Evolutionary conservation across 2,888 invertebrate species (phyloP).

Genomic region (Margaritifera margaritifera): DNA sequence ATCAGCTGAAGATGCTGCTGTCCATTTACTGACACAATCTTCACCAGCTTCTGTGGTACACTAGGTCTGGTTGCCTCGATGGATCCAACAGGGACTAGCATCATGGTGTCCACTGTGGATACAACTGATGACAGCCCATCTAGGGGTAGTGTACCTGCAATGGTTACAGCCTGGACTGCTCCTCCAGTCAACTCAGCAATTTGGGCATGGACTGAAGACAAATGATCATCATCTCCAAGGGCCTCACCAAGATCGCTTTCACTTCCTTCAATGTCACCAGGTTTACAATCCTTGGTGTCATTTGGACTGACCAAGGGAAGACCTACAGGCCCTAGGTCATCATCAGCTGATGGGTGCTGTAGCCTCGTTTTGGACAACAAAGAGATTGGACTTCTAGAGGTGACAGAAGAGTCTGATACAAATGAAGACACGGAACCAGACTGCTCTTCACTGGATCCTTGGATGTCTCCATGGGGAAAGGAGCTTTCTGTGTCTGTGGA

Average conservation of each 20-base stretch:
- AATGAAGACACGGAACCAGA: slow-evolving; percentile 29
- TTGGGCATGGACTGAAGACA: slow-evolving; percentile 32
- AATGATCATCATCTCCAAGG: slow-evolving; percentile 3
- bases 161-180: slow-evolving; percentile 2
- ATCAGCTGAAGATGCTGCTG: slow-evolving; percentile 60
- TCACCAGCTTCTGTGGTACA: slow-evolving; percentile 31
- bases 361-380: too few species aligned
- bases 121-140: neutral
- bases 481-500: slow-evolving; percentile 32
- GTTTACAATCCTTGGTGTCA: too few species aligned
- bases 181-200: slow-evolving; percentile 35
- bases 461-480: slow-evolving; percentile 23
- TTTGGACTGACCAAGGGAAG: too few species aligned
- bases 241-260: neutral
- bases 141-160: neutral
- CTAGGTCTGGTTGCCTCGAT: neutral
- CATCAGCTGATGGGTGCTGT: too few species aligned
- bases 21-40: slow-evolving; percentile 56
- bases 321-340: too few species aligned
- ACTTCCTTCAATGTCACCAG: neutral
- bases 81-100: neutral
- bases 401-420: slow-evolving; percentile 16
- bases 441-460: slow-evolving; percentile 22
- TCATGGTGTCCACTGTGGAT: neutral
- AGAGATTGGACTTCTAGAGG: too few species aligned